Evolutionary conservation across 2,113 vertebrate genomes (phyloP), one percentile per base, ranked within the genome.

Genomic region (Candoia aspera): DNA sequence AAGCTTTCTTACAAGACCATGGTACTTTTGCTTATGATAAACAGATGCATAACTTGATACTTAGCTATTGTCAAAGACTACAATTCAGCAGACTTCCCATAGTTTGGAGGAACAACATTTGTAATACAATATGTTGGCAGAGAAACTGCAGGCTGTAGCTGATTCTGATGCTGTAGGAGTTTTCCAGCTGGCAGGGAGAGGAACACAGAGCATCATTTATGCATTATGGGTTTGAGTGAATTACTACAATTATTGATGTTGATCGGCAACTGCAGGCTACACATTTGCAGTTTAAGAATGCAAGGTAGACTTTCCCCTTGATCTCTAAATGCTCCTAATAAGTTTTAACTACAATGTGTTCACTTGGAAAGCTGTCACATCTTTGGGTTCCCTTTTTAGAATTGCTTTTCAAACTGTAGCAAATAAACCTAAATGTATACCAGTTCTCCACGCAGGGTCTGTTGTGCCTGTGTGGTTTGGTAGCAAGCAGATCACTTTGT

Each of bases 301-400:
- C 91, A 79, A 93, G 87, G 87, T 92, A 64, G 92, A 92, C 93
- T 93, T 93, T 94, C 58, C 55, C 57, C 95, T 91, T 64, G 62
- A 94, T 94, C 93, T 55, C 37, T 95, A 91, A 94, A 91, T 93
- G 33, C 68, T 89, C 84, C 73, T 23, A 0, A 92, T 93, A 54
- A 37, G 84, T 94, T 95, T 83, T 91, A 95, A 87, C 59, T 24
- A 1, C 73, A 91, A 84, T 68, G 0, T 93, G 90, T 94, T 96
- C 62, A 4, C 84, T 94, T 93, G 89, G 92, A 95, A 96, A 94
- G 79, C 94, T 90, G 0, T 95, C 95, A 90, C 73, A 94, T 92
- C 59, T 42, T 91, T 59, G 88, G 94, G 79, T 92, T 90, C 0
- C 4, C 83, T 93, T 93, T 0, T 2, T 92, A 93, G 89, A 86